These are phyloP conservation scores for Cremastobaeus sp. DNA, from an alignment of 2,888 invertebrate genomes.

Conservation along the genomic window DNA sequence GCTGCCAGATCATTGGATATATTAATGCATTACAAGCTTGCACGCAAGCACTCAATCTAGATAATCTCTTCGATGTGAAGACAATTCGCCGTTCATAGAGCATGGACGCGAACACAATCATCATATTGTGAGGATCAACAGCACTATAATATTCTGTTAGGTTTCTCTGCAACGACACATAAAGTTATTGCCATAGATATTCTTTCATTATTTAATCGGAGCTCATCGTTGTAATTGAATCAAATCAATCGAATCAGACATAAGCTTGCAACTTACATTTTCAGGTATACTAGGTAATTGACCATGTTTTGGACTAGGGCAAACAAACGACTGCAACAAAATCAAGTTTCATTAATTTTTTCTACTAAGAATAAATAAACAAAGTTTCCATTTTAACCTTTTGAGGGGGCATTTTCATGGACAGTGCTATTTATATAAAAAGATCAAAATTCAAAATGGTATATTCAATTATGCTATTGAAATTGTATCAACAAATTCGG, in stretches of 20 bases:
- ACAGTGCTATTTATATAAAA: too few relatives aligned
- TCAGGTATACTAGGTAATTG: slow-evolving; percentile 96
- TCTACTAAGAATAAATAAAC: too few relatives aligned
- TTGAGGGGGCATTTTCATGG: too few relatives aligned
- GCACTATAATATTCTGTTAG: slow-evolving; percentile 98
- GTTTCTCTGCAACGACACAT: slow-evolving; percentile 87
- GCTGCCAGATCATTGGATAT: slow-evolving; percentile 99
- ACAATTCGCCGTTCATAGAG: slow-evolving; percentile 95
- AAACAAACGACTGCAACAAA: slow-evolving; percentile 86
- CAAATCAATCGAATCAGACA: too few relatives aligned
- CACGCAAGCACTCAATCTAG: slow-evolving; percentile 93
- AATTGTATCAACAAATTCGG: too few relatives aligned
- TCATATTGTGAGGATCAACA: slow-evolving; percentile 96
- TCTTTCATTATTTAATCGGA: too few relatives aligned
- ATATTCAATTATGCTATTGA: too few relatives aligned
- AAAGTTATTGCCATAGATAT: too few relatives aligned
- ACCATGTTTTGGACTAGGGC: slow-evolving; percentile 87
- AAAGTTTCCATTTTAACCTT: too few relatives aligned
- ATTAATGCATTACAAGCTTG: slow-evolving; percentile 96
- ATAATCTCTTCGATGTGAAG: slow-evolving; percentile 93
- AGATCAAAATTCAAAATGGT: too few relatives aligned
- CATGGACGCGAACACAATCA: slow-evolving; percentile 96
- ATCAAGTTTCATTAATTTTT: too few relatives aligned
- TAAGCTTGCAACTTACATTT: slow-evolving; percentile 86
- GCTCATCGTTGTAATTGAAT: too few relatives aligned